A percentile compares a stretch with the other conserved stretches of the same genome.
Evolutionary conservation across 2,113 vertebrate species (phyloP).

Genomic region (Gallinago paraguaiae): DNA sequence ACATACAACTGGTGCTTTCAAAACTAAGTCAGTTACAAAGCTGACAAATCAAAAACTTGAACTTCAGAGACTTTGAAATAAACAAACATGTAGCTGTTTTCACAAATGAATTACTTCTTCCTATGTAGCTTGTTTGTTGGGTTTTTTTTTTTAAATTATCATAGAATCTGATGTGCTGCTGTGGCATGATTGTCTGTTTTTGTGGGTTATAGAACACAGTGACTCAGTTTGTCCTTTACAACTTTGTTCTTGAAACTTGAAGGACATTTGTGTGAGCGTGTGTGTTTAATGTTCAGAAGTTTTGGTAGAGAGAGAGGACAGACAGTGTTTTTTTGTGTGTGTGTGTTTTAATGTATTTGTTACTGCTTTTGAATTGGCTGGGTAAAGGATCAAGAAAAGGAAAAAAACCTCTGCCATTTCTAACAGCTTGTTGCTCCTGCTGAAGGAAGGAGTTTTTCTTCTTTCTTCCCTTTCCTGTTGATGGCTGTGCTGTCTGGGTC

Average conservation of each 20-base stretch:
- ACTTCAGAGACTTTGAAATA: neutral
- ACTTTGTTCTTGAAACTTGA: neutral
- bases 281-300: neutral
- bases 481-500: neutral
- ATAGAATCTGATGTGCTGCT: neutral
- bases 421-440: neutral
- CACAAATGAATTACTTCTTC: neutral
- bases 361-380: neutral
- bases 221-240: neutral
- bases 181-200: neutral
- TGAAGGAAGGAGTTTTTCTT: neutral
- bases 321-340: neutral
- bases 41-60: neutral
- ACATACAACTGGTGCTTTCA: neutral
- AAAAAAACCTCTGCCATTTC: neutral
- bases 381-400: neutral
- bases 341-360: neutral
- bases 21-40: neutral
- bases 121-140: too few species aligned
- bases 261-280: neutral
- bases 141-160: neutral
- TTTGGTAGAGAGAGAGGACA: neutral
- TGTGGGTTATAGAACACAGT: neutral
- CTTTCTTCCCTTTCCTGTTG: constrained; percentile 41
- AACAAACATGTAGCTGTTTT: neutral